Evolutionary conservation across 2,888 invertebrate species (phyloP).

Genomic region (Trachelus tabidus): DNA sequence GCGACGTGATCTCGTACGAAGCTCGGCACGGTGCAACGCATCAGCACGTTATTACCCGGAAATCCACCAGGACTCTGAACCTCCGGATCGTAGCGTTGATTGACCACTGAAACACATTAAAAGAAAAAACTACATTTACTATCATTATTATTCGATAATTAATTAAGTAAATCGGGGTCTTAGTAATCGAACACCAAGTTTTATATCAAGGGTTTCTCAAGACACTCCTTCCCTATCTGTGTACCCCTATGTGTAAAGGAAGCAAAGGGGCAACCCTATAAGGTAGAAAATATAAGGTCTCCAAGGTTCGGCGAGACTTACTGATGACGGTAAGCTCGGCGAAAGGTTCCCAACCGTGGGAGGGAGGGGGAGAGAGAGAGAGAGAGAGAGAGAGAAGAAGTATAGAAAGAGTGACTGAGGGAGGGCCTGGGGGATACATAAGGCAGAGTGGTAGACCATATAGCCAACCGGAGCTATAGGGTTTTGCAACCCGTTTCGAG

Average conservation of each 20-base stretch:
- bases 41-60: constrained; percentile 69
- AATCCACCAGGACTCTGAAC: constrained; percentile 72
- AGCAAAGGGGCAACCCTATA: not conserved
- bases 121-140: not conserved
- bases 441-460: constrained; percentile 12
- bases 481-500: constrained; percentile 58
- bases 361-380: not conserved
- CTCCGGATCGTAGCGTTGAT: constrained; percentile 71
- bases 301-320: not conserved
- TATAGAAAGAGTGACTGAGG: constrained; percentile 31
- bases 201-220: not conserved
- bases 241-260: not conserved
- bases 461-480: constrained; percentile 24
- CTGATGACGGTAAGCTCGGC: not conserved
- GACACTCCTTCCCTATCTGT: not conserved
- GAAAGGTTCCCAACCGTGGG: not conserved
- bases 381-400: not conserved
- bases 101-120: constrained; percentile 65
- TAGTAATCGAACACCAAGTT: not conserved
- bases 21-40: constrained; percentile 70
- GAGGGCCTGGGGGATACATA: constrained; percentile 18
- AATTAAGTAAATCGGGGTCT: not conserved
- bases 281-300: not conserved
- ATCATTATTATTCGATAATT: not conserved
- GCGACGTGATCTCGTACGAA: constrained; percentile 70